Evolutionary conservation across 2,113 vertebrate species (phyloP).

Genomic region (Psilopogon haemacephalus): DNA sequence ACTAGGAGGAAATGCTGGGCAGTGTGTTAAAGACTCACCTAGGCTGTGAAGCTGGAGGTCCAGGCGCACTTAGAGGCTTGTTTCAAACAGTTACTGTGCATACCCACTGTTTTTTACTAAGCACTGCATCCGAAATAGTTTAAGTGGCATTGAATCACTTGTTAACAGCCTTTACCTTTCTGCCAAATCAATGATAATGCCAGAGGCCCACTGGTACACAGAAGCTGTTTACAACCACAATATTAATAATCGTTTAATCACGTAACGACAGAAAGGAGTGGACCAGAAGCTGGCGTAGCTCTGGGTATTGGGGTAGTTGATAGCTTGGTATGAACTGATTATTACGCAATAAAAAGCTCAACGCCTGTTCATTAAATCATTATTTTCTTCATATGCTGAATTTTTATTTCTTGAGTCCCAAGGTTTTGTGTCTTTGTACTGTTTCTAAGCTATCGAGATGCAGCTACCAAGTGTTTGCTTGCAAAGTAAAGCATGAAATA

Average conservation of each 20-base stretch:
- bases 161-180: not conserved
- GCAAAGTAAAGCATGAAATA: not conserved
- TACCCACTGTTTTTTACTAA: not conserved
- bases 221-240: not conserved
- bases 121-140: not conserved
- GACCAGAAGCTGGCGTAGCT: not conserved
- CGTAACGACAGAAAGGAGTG: not conserved
- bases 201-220: not conserved
- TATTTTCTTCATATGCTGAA: not conserved
- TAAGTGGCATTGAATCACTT: not conserved
- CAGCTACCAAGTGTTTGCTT: not conserved
- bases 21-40: not conserved
- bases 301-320: not conserved
- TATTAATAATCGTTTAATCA: slow-evolving; percentile 22
- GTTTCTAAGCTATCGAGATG: not conserved
- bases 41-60: not conserved
- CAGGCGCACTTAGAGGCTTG: not conserved
- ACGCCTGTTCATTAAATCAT: not conserved
- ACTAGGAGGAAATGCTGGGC: not conserved
- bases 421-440: not conserved
- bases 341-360: not conserved
- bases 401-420: not conserved
- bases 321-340: not conserved
- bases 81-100: not conserved
- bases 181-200: not conserved